Conservation (phyloP, 2,113 vertebrate species). For the Nymphicus hollandicus region DNA sequence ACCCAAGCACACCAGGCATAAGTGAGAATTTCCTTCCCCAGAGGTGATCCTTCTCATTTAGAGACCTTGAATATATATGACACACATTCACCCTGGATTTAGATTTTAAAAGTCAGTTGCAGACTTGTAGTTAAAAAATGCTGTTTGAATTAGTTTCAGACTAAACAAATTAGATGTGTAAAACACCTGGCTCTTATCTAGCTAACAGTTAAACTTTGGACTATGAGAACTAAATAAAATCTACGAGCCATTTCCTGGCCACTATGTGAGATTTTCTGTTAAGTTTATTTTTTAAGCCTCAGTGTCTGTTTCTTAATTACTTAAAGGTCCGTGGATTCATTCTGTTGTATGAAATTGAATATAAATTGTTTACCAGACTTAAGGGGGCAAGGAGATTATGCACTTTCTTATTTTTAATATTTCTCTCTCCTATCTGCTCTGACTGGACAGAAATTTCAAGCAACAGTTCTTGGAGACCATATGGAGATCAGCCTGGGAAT, state of each 20-base stretch:
- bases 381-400: slow-evolving; percentile 60
- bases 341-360: slow-evolving; percentile 76
- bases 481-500: slow-evolving; percentile 77
- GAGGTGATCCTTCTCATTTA: background rate
- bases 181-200: slow-evolving; percentile 89
- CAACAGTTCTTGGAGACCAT: slow-evolving; percentile 82
- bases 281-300: slow-evolving; percentile 75
- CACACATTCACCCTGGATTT: background rate
- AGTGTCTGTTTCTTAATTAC: slow-evolving; percentile 65
- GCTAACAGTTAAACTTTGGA: slow-evolving; percentile 66
- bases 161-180: slow-evolving; percentile 85
- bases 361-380: slow-evolving; percentile 82
- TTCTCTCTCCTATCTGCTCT: slow-evolving; percentile 77
- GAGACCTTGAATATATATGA: background rate
- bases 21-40: background rate
- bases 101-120: background rate
- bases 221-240: slow-evolving; percentile 71
- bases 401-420: slow-evolving; percentile 76
- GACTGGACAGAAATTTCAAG: slow-evolving; percentile 78
- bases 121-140: background rate
- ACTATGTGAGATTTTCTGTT: slow-evolving; percentile 52
- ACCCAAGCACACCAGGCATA: background rate
- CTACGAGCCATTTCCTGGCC: slow-evolving; percentile 65
- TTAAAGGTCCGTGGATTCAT: slow-evolving; percentile 53
- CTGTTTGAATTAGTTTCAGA: slow-evolving; percentile 75